A percentile compares a stretch with the other conserved stretches of the same genome.
phyloP scores from a whole-genome alignment of 2,113 vertebrate species.

The Xiphias gladius region DNA sequence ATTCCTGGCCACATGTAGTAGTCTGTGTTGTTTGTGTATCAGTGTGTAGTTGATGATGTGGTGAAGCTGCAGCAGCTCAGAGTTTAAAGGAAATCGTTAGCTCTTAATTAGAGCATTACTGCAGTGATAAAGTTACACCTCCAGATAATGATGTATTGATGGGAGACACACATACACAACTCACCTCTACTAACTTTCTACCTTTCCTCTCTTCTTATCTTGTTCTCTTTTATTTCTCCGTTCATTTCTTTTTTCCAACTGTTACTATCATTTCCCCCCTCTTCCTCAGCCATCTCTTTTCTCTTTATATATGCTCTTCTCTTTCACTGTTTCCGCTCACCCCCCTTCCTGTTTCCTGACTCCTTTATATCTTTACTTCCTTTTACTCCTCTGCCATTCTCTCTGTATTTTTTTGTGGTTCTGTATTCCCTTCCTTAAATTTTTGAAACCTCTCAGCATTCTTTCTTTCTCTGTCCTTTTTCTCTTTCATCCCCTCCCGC shows the following conservation, averaged over 20 bases:
- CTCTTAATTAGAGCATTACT: slow-evolving; percentile 71
- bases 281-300: not conserved
- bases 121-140: slow-evolving; percentile 67
- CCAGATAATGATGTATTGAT: slow-evolving; percentile 64
- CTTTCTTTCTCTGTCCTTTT: not conserved
- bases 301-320: not conserved
- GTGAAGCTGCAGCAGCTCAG: slow-evolving; percentile 29
- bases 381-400: no score
- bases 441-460: not conserved
- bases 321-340: no score
- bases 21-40: slow-evolving; percentile 14
- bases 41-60: slow-evolving; percentile 4
- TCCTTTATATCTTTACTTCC: no score
- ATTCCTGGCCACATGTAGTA: slow-evolving; percentile 30
- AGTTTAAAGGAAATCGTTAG: slow-evolving; percentile 70
- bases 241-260: not conserved
- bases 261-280: no score
- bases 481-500: no score
- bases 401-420: not conserved
- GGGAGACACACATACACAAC: not conserved
- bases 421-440: not conserved
- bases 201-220: not conserved
- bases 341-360: no score
- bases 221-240: not conserved
- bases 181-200: slow-evolving; percentile 2